Base-by-base conservation (phyloP, 2,888 invertebrate genomes). In the Ochropleura plecta region DNA sequence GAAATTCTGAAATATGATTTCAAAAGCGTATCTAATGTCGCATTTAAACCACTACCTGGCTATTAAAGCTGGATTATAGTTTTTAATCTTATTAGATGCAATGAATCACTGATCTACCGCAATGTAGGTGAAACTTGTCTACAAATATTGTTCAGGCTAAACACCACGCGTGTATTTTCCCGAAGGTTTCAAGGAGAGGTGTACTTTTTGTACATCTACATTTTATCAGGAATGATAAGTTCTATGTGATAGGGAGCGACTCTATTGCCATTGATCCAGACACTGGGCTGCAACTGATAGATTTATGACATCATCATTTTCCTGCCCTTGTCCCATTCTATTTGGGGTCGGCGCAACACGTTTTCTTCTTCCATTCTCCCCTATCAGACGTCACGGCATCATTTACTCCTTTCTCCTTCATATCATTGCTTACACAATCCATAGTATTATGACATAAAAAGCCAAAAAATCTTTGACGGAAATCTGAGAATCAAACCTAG, bases 1-100 rank as follows among this genome's bases (percentile, higher is more conserved):
- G 79, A 73, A 73, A 84, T 66, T 51, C 64, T 30, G 65, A 73
- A 83, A 63, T 73, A 79, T 64, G 69, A 73, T 83, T 81, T 79
- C 79, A 63, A 75, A 84, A 76, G 42, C 53, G 44, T 84, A 57
- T 55, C 48, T 66, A 75, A 73, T 62, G 62, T 65, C 70, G 42
- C 40, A 59, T 72, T 82, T 70, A 69, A 72, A 68, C 70, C 44
- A 46, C 63, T 70, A 63, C 46, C 66, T 60, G 20, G 20, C 49
- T 8, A 82, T 80, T 79, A 80, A 60, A 67, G 49, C 48, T 30
- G 42, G 84, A 81, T 80, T 82, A 84, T 66, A 70, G 53, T 67
- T 69, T 84, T 72, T 84, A 81, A 81, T 82, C 51, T 70, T 53
- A 73, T 70, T 49, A 70, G n/a, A 55, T 44, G 82, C 66, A 76